Evolutionary conservation across 2,113 vertebrate genomes (phyloP).

Genomic region (Gopherus flavomarginatus): DNA sequence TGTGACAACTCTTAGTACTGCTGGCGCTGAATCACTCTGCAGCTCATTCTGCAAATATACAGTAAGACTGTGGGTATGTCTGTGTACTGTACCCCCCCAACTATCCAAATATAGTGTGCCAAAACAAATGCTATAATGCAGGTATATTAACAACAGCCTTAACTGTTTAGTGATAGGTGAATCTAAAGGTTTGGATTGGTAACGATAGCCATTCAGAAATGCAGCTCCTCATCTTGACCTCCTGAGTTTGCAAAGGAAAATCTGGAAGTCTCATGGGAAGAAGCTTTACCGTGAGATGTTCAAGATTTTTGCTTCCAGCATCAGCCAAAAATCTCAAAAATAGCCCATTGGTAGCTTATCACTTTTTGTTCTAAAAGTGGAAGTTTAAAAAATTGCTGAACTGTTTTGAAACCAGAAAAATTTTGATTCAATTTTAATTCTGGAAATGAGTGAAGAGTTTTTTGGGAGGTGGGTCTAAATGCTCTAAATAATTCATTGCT

Average conservation of each 20-base stretch:
- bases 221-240: background rate
- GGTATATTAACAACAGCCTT: background rate
- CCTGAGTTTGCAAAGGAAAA: background rate
- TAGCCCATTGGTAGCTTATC: background rate
- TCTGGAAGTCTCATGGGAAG: background rate
- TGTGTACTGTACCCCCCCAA: background rate
- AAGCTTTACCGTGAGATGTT: accelerated
- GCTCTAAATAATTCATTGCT: background rate
- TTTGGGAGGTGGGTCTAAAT: background rate
- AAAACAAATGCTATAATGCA: background rate
- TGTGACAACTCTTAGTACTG: background rate
- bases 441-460: background rate
- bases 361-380: background rate
- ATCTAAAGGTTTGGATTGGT: background rate
- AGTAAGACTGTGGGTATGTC: background rate
- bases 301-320: background rate
- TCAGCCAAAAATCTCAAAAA: background rate
- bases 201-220: background rate
- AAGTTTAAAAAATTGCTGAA: background rate
- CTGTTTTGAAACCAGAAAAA: background rate
- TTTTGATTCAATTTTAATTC: background rate
- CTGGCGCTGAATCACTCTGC: background rate
- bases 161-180: background rate
- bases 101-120: background rate
- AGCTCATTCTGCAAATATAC: background rate